phyloP scores from a whole-genome alignment of 1,140 invertebrate species.

The Atta texana region DNA sequence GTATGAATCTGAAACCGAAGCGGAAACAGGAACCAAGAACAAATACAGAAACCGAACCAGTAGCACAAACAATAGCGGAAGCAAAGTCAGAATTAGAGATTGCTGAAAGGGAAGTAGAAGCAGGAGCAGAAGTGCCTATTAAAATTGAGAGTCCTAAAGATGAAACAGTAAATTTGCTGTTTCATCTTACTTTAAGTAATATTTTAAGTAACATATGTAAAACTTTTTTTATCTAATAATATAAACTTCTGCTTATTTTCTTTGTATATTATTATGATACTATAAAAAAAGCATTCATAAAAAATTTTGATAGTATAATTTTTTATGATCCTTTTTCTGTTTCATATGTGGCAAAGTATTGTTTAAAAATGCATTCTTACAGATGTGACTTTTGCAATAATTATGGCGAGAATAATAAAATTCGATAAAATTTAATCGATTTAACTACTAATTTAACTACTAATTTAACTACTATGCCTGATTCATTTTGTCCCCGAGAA shows the following conservation, averaged over 20 bases:
- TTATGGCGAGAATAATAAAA: neutral
- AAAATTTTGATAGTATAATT: neutral
- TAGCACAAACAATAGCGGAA: neutral
- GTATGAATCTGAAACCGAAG: neutral
- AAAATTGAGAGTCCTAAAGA: slow-evolving; percentile 64
- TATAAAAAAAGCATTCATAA: slow-evolving; percentile 41
- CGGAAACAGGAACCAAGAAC: slow-evolving; percentile 6
- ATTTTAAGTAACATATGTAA: slow-evolving; percentile 61
- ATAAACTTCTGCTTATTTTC: slow-evolving; percentile 52
- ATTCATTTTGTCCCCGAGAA: neutral
- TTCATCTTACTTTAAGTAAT: no score
- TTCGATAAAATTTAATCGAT: slow-evolving; percentile 10
- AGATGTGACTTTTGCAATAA: neutral
- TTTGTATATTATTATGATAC: slow-evolving; percentile 59
- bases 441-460: neutral
- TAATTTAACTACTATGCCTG: neutral
- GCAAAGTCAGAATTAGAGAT: neutral
- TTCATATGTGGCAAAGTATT: neutral
- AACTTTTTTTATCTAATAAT: slow-evolving; percentile 59
- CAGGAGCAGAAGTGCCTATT: slow-evolving; percentile 66
- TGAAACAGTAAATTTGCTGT: slow-evolving; percentile 47
- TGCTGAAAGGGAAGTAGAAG: slow-evolving; percentile 10
- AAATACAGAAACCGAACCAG: neutral
- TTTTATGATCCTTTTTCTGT: neutral
- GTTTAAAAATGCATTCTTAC: neutral